Percentiles rank a stretch among this genome's conserved stretches.
Evolutionary conservation across 2,888 invertebrate species (phyloP).

Genomic region (Microctonus hyperodae): DNA sequence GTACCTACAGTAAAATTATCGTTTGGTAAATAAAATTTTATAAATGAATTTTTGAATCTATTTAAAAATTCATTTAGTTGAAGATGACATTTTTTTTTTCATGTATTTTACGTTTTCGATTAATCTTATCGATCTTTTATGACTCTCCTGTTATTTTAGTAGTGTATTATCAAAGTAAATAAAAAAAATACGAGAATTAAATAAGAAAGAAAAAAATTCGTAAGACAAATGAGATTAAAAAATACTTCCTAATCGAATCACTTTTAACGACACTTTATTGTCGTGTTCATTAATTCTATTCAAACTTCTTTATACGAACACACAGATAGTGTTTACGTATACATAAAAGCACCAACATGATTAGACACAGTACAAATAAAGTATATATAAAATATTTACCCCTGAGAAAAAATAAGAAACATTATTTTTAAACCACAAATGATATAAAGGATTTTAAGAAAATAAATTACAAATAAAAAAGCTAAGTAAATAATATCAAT

Average conservation of each 20-base stretch:
- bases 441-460: too few species aligned
- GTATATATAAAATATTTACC: background rate
- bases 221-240: constrained; percentile 36
- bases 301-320: constrained; percentile 44
- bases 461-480: background rate
- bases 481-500: background rate
- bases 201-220: constrained; percentile 8
- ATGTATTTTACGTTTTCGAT: too few species aligned
- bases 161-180: too few species aligned
- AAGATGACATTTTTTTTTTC: too few species aligned
- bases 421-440: too few species aligned
- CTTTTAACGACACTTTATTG: constrained; percentile 55
- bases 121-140: too few species aligned
- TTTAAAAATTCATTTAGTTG: too few species aligned
- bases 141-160: too few species aligned
- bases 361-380: background rate
- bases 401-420: background rate
- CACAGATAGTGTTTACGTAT: background rate
- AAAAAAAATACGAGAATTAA: background rate
- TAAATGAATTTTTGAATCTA: too few species aligned
- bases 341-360: background rate
- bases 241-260: constrained; percentile 60
- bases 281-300: constrained; percentile 57
- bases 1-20: too few species aligned
- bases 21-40: too few species aligned